Evolutionary conservation across 2,888 invertebrate genomes (phyloP).

Genomic region (Portevinia maculata): DNA sequence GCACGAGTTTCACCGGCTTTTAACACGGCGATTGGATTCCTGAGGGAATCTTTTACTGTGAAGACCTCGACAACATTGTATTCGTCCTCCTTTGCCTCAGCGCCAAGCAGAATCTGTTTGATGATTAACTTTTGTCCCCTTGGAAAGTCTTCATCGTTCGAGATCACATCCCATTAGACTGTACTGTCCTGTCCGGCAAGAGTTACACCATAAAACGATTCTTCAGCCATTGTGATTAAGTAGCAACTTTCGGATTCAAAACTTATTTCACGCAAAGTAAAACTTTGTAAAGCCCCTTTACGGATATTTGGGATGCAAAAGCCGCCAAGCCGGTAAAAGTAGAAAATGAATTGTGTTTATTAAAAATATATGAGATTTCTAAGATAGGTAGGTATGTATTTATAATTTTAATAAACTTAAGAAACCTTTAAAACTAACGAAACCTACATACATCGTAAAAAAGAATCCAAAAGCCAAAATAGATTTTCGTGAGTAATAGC

Average conservation of each 20-base stretch:
- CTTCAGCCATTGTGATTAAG: conserved; percentile 92
- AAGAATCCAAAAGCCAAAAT: too few species aligned
- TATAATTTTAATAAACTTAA: too few species aligned
- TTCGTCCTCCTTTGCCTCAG: conserved; percentile 91
- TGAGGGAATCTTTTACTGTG: conserved; percentile 86
- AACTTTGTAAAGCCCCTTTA: conserved; percentile 49
- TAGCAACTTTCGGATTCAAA: conserved; percentile 84
- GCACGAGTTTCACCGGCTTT: conserved; percentile 91
- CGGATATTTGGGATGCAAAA: conserved; percentile 62
- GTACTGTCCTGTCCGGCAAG: conserved; percentile 89
- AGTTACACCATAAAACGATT: conserved; percentile 94
- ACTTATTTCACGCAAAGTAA: conserved; percentile 45
- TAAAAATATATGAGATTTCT: too few species aligned
- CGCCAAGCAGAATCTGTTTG: conserved; percentile 91
- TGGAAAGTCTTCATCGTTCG: conserved; percentile 88
- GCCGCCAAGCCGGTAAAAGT: conserved; percentile 73
- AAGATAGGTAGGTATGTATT: too few species aligned
- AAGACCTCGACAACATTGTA: conserved; percentile 89
- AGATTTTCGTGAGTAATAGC: too few species aligned
- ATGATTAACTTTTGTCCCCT: conserved; percentile 91
- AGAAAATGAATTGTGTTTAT: conserved; percentile 43
- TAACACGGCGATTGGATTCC: conserved; percentile 92
- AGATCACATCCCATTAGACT: conserved; percentile 92
- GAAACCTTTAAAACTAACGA: too few species aligned
- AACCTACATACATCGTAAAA: too few species aligned